Evolutionary conservation across 2,113 vertebrate species (phyloP).

Genomic region (Colinus virginianus): DNA sequence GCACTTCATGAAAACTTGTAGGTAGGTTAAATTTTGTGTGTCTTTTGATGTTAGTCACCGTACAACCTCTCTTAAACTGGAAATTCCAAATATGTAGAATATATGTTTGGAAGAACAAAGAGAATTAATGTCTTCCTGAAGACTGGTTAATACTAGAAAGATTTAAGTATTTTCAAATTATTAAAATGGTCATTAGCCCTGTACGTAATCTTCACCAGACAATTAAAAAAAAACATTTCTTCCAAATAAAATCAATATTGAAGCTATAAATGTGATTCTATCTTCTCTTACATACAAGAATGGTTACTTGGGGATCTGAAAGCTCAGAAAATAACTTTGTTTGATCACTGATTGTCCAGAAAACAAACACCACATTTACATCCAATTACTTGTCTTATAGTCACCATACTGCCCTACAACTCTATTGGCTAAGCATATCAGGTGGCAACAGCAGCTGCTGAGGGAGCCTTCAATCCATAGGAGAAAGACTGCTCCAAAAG

Average conservation of each 20-base stretch:
- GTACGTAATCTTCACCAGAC: neutral
- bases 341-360: neutral
- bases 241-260: neutral
- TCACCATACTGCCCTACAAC: neutral
- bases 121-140: neutral
- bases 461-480: neutral
- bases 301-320: neutral
- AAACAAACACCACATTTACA: neutral
- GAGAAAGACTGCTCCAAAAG: neutral
- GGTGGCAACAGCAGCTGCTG: neutral
- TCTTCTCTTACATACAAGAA: neutral
- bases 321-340: neutral
- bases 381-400: neutral
- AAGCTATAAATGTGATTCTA: neutral
- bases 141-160: neutral
- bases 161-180: neutral
- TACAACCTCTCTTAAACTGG: neutral
- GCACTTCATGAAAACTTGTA: neutral
- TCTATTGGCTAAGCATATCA: neutral
- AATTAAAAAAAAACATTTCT: neutral
- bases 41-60: neutral
- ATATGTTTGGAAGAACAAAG: neutral
- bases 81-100: neutral
- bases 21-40: neutral
- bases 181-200: neutral